Base-by-base conservation (phyloP, 2,113 vertebrate species). In the Cynocephalus volans region DNA sequence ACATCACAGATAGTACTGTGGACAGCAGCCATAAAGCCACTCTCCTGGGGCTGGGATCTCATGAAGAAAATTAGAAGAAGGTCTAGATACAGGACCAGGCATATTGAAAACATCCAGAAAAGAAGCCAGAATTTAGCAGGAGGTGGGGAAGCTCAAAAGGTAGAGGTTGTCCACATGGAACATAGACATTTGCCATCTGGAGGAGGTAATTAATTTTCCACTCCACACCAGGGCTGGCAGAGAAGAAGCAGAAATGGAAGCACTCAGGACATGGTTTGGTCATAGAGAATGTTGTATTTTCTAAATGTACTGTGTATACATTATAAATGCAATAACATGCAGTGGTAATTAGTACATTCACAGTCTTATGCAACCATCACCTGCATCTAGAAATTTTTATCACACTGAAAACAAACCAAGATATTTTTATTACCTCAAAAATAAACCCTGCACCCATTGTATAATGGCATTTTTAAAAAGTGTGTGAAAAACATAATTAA, bases 261-360 rank as follows among this genome's bases (percentile, higher is more conserved):
- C n/a, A 41, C 8, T 26, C n/a, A 41, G 79, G 36, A 41, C 13
- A 23, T 60, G 14, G 7, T 13, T 26, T 26, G 54, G 79, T 17
- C 4, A 17, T 15, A 17, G 3, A 77, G 8, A 48, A 60, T 26
- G 4, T 14, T 81, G 13, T 28, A 5, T 81, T 81, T 60, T 15
- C 56, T 60, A 4, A 0, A 5, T 26, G 14, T 13, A 36, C 23
- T 5, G 23, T 26, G 13, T 60, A 4, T 31, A 15, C 14, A 5
- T 81, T 36, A 81, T 15, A 33, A 58, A 3, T 8, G 33, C 6
- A 58, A 50, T 33, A 50, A 77, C 1, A 8, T 75, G 31, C 69
- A 67, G 65, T 67, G n/a, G 19, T 18, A 10, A 21, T 3, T 19
- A 41, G 69, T 19, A 19, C 67, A 36, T 36, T 70, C 69, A 70